These are phyloP conservation scores for Ispidina lecontei DNA, from an alignment of 2,797 vertebrate genomes.

Conservation along the genomic window DNA sequence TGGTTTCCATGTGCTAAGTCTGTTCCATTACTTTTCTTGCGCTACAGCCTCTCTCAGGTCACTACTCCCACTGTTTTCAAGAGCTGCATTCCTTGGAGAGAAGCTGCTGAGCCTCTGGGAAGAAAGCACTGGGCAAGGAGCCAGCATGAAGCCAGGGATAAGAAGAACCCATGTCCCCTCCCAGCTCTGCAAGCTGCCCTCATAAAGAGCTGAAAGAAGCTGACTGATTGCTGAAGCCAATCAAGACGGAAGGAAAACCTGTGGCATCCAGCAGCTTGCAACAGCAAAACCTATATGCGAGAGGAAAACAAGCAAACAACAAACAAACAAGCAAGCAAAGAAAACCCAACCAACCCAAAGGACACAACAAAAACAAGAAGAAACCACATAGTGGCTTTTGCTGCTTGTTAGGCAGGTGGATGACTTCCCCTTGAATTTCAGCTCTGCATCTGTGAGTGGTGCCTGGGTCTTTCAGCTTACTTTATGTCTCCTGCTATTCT, in stretches of 20 bases:
- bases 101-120: neutral
- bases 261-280: neutral
- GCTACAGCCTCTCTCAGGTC: neutral
- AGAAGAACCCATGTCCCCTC: neutral
- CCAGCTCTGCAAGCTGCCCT: neutral
- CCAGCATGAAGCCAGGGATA: neutral
- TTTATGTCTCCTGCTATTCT: neutral
- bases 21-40: neutral
- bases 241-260: neutral
- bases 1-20: neutral
- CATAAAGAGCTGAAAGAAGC: neutral
- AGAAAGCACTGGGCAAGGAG: neutral
- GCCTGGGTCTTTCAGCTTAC: neutral
- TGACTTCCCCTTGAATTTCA: constrained; percentile 3
- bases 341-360: neutral
- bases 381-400: neutral
- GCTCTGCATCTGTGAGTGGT: neutral
- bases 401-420: neutral
- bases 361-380: neutral
- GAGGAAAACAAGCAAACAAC: neutral
- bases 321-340: neutral
- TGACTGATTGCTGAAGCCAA: neutral
- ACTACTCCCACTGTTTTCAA: neutral
- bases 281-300: neutral
- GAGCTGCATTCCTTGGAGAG: neutral